A percentile compares a stretch with the other conserved stretches of the same genome.
These are phyloP conservation scores for Porites lutea DNA, from an alignment of 64 coral and sea anemone species.

Conservation along the genomic window DNA sequence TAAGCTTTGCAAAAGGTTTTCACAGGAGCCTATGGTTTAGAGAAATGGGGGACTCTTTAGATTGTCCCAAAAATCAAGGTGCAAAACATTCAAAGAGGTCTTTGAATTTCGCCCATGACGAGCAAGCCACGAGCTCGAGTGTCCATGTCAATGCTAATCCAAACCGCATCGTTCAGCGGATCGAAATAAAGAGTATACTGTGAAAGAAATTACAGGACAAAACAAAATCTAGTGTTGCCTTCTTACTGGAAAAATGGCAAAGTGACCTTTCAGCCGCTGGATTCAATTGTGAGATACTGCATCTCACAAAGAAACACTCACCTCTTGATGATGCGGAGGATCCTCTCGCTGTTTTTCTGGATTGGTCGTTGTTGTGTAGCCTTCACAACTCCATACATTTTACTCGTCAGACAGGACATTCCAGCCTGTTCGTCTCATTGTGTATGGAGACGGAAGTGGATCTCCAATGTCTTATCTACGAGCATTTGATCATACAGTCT, in stretches of 20 bases:
- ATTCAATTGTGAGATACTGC: slow-evolving; percentile 18
- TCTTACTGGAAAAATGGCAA: slow-evolving; percentile 6
- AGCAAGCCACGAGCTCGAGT: slow-evolving; percentile 4
- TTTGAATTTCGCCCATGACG: neutral
- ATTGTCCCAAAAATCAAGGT: slow-evolving; percentile 1
- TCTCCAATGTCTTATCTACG: slow-evolving; percentile 6
- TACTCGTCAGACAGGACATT: neutral
- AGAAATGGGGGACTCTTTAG: slow-evolving; percentile 15
- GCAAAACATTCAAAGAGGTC: slow-evolving; percentile 20
- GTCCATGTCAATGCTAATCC: slow-evolving; percentile 18
- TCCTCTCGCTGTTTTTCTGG: slow-evolving; percentile 9
- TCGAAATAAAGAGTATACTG: neutral
- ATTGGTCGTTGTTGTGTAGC: slow-evolving; percentile 9
- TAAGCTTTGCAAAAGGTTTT: slow-evolving; percentile 31
- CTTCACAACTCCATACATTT: slow-evolving; percentile 8
- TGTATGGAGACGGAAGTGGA: neutral
- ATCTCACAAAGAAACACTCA: slow-evolving; percentile 6
- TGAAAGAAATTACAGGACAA: slow-evolving; percentile 21
- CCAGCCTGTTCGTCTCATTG: slow-evolving; percentile 22
- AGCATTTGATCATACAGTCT: slow-evolving; percentile 7
- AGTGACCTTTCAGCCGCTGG: slow-evolving; percentile 10
- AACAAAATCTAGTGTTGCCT: slow-evolving; percentile 13
- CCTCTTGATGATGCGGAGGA: neutral
- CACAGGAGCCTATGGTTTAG: slow-evolving; percentile 20
- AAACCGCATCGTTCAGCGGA: neutral